Evolutionary conservation across 92 coral and sea anemone species (phyloP).

Genomic region (Umimayanthus chanpuru): DNA sequence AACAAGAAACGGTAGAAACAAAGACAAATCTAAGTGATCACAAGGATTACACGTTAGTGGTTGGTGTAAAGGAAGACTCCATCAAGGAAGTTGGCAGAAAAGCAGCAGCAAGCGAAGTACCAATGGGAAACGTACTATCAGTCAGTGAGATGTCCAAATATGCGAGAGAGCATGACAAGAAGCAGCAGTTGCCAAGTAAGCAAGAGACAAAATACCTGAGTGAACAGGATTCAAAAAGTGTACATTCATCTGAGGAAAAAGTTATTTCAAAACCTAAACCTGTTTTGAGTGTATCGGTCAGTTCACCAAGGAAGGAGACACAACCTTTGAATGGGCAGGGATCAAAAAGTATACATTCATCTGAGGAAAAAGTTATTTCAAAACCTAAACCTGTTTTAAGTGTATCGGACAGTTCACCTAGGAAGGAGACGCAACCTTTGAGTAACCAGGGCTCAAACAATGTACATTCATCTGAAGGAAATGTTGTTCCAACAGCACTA

Average conservation of each 20-base stretch:
- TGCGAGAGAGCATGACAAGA: background rate
- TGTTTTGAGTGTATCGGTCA: background rate
- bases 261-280: background rate
- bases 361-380: background rate
- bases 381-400: background rate
- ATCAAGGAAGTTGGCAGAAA: background rate
- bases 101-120: background rate
- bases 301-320: background rate
- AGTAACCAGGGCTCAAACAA: background rate
- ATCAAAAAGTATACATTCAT: background rate
- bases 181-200: background rate
- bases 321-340: background rate
- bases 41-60: background rate
- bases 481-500: background rate
- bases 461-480: background rate
- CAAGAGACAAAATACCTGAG: background rate
- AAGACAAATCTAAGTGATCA: background rate
- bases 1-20: background rate
- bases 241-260: conserved; percentile 5
- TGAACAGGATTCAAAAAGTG: background rate
- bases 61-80: background rate
- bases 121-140: background rate
- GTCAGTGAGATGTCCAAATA: background rate
- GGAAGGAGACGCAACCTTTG: background rate
- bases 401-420: background rate